Evolutionary conservation across 37 sponge, comb jelly and placozoan genomes (phyloP), one percentile per base, ranked within the genome.

Genomic region (Chondrosia reniformis): DNA sequence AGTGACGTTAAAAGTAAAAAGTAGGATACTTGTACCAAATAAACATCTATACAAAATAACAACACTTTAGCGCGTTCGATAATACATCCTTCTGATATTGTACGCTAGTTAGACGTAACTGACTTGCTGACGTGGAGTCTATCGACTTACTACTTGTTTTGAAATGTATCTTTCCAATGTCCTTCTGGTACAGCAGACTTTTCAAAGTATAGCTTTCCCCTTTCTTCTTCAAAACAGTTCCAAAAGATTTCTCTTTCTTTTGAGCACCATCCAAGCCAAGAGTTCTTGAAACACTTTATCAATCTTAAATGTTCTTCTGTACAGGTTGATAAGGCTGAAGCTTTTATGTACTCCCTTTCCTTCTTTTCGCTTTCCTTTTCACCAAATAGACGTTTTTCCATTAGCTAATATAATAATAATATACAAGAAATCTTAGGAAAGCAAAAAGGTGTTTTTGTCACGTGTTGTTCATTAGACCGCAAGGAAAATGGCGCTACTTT

Each of bases 141-240:
- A n/a, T n/a, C n/a, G n/a, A n/a, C n/a, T n/a, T n/a, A n/a, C n/a
- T 32, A 66, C 67, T 19, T 19, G 19, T 66, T 17, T 31, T 31
- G 7, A 40, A 8, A 15, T 5, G 67, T 19, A 8, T 69, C 72
- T 40, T 69, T 69, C 72, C 72, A 69, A 44, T 69, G 72, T 69
- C 78, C 78, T 38, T 57, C 62, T 38, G 63, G 59, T 32, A 77
- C 41, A 42, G 25, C 41, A 41, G n/a, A 38, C 74, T 76, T 55
- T 31, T 77, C 62, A 6, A 55, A 0, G 3, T 33, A 12, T 37
- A 77, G 36, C n/a, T 27, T 39, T 58, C 59, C 78, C n/a, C 78
- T 77, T 62, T 77, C 86, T 76, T 82, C 79, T n/a, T 30, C 31
- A 43, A 85, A 90, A 69, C 91, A 90, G n/a, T 75, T 74, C 91